Evolutionary conservation across 2,888 invertebrate species (phyloP).

Genomic region (Dermolepida albohirtum): DNA sequence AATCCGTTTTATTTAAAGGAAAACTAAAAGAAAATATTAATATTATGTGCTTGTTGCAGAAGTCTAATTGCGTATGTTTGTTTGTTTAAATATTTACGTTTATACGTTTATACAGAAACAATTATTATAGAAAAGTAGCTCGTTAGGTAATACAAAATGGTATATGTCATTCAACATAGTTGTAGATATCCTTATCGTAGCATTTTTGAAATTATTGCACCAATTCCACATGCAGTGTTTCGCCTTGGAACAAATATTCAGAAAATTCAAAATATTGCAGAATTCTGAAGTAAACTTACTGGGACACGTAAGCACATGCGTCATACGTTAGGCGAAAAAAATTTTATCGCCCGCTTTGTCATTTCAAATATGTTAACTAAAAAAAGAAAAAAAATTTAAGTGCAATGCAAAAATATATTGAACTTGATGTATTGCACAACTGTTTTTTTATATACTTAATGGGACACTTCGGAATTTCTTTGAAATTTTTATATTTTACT

Average conservation of each 20-base stretch:
- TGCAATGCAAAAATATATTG: background rate
- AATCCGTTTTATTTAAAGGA: too few species aligned
- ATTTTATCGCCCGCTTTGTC: constrained; percentile 27
- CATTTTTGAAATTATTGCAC: constrained; percentile 26
- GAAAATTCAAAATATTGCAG: constrained; percentile 30
- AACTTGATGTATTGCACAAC: constrained; percentile 7
- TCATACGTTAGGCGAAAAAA: constrained; percentile 22
- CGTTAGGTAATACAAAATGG: background rate
- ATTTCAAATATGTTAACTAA: constrained; percentile 22
- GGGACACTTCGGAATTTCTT: constrained; percentile 5
- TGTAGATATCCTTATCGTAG: constrained; percentile 24
- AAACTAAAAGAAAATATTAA: too few species aligned
- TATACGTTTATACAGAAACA: too few species aligned
- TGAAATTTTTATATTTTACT: too few species aligned
- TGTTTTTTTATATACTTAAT: background rate
- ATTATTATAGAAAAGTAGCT: too few species aligned
- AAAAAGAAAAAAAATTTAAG: background rate
- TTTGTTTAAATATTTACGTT: too few species aligned
- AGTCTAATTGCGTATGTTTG: too few species aligned
- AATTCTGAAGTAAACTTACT: constrained; percentile 28
- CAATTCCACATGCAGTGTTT: constrained; percentile 27
- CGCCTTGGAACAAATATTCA: constrained; percentile 19
- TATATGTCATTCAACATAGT: constrained; percentile 6
- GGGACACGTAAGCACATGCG: constrained; percentile 4
- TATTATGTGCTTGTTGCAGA: too few species aligned